Evolutionary conservation across 35 echinoderm and acorn worm genomes (phyloP).

Genomic region (Heliocidaris erythrogramma): DNA sequence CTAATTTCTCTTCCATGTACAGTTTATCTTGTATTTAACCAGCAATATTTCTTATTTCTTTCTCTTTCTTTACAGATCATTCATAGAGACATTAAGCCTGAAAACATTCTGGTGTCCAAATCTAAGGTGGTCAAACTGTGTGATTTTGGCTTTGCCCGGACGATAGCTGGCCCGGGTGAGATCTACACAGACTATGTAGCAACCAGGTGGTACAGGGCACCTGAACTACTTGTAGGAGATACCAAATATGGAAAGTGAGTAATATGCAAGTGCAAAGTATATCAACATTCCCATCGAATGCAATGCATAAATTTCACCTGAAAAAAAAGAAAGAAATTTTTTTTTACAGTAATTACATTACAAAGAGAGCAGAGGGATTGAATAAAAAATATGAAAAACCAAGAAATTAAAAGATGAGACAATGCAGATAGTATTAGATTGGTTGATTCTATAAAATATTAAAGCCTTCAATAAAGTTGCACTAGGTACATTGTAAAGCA

Average conservation of each 20-base stretch:
- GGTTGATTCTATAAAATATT: too few species aligned
- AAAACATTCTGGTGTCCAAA: conserved; percentile 97
- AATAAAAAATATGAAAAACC: too few species aligned
- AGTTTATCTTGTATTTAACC: background rate
- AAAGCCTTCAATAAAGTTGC: too few species aligned
- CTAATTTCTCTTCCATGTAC: background rate
- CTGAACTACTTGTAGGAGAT: conserved; percentile 92
- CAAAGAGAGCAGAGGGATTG: too few species aligned
- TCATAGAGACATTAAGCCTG: conserved; percentile 98
- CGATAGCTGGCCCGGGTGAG: conserved; percentile 94
- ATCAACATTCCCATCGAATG: too few species aligned
- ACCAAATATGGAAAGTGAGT: conserved; percentile 99
- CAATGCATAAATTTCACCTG: too few species aligned
- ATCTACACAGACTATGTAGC: conserved; percentile 99
- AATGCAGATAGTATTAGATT: too few species aligned
- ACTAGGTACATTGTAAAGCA: too few species aligned
- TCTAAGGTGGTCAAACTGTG: conserved; percentile 93
- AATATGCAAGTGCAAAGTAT: background rate
- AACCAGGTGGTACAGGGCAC: conserved; percentile 97
- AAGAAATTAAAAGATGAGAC: too few species aligned
- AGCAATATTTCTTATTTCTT: background rate
- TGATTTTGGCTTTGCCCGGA: conserved; percentile 99
- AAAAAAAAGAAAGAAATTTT: too few species aligned
- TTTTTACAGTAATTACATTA: too few species aligned
- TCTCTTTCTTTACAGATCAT: conserved; percentile 73